phyloP scores from a whole-genome alignment of 2,888 invertebrate species.

The Drosophila flavopinicola region DNA sequence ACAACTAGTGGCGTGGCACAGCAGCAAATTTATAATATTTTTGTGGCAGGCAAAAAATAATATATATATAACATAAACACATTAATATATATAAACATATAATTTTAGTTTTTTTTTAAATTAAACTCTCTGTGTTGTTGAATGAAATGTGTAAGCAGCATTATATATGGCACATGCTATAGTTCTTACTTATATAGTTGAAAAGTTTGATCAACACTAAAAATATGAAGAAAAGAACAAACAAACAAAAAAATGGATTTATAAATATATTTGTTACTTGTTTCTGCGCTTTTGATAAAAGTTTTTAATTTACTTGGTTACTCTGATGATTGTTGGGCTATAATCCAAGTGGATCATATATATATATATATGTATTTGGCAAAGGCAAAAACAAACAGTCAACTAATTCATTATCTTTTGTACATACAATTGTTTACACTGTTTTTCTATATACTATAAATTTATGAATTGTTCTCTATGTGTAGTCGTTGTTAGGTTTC shows the following conservation, averaged over 20 bases:
- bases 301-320: conserved; percentile 63
- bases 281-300: conserved; percentile 64
- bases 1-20: conserved; percentile 11
- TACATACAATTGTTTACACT: conserved; percentile 61
- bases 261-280: conserved; percentile 67
- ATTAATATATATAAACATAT: conserved; percentile 20
- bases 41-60: conserved; percentile 31
- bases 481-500: conserved; percentile 68
- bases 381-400: conserved; percentile 41
- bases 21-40: conserved; percentile 24
- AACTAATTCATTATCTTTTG: conserved; percentile 51
- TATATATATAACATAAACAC: conserved; percentile 3
- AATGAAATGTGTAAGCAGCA: conserved; percentile 48
- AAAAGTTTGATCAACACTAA: conserved; percentile 45
- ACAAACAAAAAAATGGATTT: conserved; percentile 21
- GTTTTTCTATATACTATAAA: conserved; percentile 35
- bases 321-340: conserved; percentile 20
- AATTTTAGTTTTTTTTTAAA: conserved; percentile 54
- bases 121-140: conserved; percentile 75
- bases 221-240: conserved; percentile 18
- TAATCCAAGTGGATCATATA: conserved; percentile 9
- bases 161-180: conserved; percentile 36
- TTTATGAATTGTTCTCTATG: conserved; percentile 70
- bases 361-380: conserved; percentile 45
- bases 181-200: conserved; percentile 51